phyloP scores from a whole-genome alignment of 2,113 vertebrate genomes.

The Phylloscopus trochilus region DNA sequence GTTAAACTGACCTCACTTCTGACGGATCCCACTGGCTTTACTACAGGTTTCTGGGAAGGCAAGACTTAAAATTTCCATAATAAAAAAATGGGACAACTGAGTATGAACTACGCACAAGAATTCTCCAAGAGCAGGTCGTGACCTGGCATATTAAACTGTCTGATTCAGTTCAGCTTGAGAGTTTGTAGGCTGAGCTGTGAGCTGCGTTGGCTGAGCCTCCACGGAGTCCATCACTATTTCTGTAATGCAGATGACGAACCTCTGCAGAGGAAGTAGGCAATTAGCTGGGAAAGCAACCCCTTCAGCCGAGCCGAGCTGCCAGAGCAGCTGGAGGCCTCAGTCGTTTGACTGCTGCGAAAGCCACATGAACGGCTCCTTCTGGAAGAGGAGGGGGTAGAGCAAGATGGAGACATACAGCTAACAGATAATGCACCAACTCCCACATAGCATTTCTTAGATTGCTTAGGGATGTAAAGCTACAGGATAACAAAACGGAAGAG shows the following conservation, averaged over 20 bases:
- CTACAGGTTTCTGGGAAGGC: background rate
- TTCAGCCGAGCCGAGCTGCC: background rate
- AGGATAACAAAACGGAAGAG: background rate
- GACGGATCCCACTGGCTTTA: background rate
- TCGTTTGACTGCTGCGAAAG: background rate
- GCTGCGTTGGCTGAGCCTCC: background rate
- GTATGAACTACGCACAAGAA: background rate
- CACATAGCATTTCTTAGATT: accelerated
- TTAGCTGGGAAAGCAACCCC: conserved; percentile 55
- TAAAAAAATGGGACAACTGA: background rate
- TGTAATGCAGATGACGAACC: conserved; percentile 15
- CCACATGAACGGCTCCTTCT: background rate
- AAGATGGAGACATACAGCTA: background rate
- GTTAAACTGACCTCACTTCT: background rate
- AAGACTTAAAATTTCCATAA: background rate
- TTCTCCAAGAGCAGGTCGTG: background rate
- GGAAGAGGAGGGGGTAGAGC: background rate
- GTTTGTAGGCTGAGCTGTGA: conserved; percentile 3
- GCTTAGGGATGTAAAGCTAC: background rate
- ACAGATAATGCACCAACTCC: background rate
- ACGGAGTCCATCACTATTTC: conserved; percentile 8
- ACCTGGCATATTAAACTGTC: background rate
- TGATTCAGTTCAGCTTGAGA: conserved; percentile 21
- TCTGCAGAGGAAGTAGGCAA: conserved; percentile 58
- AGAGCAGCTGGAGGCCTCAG: conserved; percentile 51